phyloP scores from a whole-genome alignment of 2,113 vertebrate genomes.

The Himantopus leucocephalus region DNA sequence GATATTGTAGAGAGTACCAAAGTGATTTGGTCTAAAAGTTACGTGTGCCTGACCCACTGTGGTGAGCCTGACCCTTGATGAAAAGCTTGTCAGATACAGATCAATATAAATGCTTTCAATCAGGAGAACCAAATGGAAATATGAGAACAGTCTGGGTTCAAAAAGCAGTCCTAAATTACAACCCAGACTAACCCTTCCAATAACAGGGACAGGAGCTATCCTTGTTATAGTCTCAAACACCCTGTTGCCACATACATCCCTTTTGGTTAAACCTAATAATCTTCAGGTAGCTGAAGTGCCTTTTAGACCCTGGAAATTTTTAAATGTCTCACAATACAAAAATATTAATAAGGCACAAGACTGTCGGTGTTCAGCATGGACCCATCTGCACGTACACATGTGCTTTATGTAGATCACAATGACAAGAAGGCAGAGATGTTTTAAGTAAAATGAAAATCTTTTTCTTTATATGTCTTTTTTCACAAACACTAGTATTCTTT shows the following conservation, averaged over 20 bases:
- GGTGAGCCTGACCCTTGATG: background rate
- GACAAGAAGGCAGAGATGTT: background rate
- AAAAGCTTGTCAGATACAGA: background rate
- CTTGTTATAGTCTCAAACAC: background rate
- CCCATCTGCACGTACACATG: accelerated
- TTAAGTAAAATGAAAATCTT: background rate
- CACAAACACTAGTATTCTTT: background rate
- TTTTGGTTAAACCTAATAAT: background rate
- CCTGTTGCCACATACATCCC: background rate
- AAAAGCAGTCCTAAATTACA: background rate
- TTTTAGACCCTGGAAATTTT: background rate
- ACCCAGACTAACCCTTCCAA: background rate
- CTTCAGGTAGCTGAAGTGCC: background rate
- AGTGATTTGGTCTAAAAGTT: background rate
- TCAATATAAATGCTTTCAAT: background rate
- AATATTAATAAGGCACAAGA: background rate
- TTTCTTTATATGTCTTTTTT: background rate
- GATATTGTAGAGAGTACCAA: background rate
- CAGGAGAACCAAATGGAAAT: background rate
- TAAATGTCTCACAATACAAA: background rate
- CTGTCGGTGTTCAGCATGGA: background rate
- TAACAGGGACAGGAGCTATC: background rate
- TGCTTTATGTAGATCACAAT: background rate
- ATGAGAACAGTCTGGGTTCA: background rate
- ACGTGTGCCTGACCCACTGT: background rate